Evolutionary conservation across 2,113 vertebrate species (phyloP).

Genomic region (Macrotus californicus): DNA sequence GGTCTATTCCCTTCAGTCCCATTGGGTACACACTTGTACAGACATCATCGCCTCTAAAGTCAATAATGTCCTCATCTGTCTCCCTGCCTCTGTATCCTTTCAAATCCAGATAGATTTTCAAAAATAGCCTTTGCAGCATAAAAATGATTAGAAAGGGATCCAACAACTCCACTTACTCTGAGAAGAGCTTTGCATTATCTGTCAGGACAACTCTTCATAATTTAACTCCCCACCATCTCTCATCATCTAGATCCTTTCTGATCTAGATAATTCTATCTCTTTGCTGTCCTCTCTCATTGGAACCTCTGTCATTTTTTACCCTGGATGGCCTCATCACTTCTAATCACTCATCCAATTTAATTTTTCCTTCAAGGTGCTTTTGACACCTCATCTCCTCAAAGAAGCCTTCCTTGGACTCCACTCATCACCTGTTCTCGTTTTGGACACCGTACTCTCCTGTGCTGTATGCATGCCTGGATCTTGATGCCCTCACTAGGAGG

Average conservation of each 20-base stretch:
- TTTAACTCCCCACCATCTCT: neutral
- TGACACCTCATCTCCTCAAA: neutral
- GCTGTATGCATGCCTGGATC: neutral
- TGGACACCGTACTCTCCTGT: neutral
- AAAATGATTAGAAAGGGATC: neutral
- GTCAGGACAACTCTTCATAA: neutral
- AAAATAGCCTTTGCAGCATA: neutral
- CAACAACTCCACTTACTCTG: neutral
- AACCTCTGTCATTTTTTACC: neutral
- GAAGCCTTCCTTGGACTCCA: neutral
- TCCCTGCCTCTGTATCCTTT: neutral
- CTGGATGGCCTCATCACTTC: neutral
- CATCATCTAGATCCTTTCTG: neutral
- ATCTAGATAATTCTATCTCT: neutral
- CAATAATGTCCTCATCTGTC: neutral
- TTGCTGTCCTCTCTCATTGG: neutral
- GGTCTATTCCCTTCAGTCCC: neutral
- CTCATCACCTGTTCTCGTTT: neutral
- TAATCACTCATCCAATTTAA: neutral
- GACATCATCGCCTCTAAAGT: neutral
- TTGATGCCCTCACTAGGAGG: neutral
- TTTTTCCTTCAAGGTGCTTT: neutral
- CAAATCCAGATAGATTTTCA: neutral
- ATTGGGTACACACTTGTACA: neutral
- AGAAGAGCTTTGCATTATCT: neutral